A percentile compares a stretch with the other conserved stretches of the same genome.
These are phyloP conservation scores for Yponomeuta evonymella DNA, from an alignment of 2,888 invertebrate genomes.

Conservation along the genomic window DNA sequence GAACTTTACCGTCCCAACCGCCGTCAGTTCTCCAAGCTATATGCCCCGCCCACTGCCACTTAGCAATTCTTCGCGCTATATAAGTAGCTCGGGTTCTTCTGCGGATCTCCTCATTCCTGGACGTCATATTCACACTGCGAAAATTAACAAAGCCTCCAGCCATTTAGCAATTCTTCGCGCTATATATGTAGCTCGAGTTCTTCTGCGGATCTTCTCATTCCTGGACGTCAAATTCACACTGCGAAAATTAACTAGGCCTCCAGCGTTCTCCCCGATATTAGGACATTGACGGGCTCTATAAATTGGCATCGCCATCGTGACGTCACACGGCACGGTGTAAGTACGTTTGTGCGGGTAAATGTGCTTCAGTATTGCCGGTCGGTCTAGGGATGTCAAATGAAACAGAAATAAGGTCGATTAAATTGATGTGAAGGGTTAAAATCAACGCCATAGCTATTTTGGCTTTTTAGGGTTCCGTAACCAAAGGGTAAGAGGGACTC, in stretches of 20 bases:
- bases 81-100: no score
- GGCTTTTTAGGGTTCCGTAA: no score
- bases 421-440: no score
- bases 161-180: no score
- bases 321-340: conserved; percentile 2
- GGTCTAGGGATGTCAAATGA: not conserved
- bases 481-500: no score
- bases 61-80: no score
- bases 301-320: not conserved
- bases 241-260: not conserved
- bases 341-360: not conserved
- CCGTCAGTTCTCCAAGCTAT: no score
- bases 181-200: no score
- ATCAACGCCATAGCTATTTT: no score
- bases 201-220: no score
- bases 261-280: not conserved
- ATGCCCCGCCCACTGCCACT: not conserved
- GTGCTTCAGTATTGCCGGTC: not conserved
- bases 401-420: not conserved
- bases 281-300: not conserved
- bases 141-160: not conserved
- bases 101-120: not conserved
- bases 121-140: not conserved
- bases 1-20: no score
- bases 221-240: not conserved